A percentile compares a stretch with the other conserved stretches of the same genome.
Evolutionary conservation across 2,888 invertebrate species (phyloP).

Genomic region (Ctena decussata): DNA sequence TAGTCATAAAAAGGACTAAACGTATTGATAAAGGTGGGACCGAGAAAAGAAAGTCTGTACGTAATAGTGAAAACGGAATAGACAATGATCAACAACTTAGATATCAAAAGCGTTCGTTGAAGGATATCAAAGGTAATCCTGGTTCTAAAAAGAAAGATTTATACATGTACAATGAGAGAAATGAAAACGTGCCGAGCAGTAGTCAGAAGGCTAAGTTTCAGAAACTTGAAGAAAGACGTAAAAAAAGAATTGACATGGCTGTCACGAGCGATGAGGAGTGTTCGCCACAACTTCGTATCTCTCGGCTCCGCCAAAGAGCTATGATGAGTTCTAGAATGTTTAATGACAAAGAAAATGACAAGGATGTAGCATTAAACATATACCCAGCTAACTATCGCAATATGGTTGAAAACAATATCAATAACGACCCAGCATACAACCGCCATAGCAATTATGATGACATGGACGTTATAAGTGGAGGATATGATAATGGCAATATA

Average conservation of each 20-base stretch:
- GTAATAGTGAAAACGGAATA: constrained; percentile 50
- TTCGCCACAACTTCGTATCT: constrained; percentile 79
- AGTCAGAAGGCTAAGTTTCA: constrained; percentile 78
- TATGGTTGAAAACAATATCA: not conserved
- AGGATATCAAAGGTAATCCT: not conserved
- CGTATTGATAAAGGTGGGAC: constrained; percentile 68
- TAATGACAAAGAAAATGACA: not conserved
- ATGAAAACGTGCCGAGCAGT: constrained; percentile 38
- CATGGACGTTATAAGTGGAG: constrained; percentile 42
- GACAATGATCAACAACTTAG: constrained; percentile 16
- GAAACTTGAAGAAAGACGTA: constrained; percentile 80
- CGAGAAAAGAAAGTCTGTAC: constrained; percentile 72
- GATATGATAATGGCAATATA: constrained; percentile 39
- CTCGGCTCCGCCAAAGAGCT: constrained; percentile 78
- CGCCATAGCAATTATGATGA: constrained; percentile 52
- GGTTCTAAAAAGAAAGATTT: constrained; percentile 61
- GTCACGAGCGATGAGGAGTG: constrained; percentile 82
- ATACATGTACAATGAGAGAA: constrained; percentile 57
- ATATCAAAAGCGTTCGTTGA: not conserved
- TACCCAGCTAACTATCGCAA: not conserved
- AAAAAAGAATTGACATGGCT: constrained; percentile 78
- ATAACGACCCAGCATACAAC: not conserved
- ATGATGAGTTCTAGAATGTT: constrained; percentile 65
- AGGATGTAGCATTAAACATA: not conserved
- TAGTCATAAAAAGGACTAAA: constrained; percentile 73